Conservation (phyloP, 2,888 invertebrate genomes). For the Lithosia quadra region DNA sequence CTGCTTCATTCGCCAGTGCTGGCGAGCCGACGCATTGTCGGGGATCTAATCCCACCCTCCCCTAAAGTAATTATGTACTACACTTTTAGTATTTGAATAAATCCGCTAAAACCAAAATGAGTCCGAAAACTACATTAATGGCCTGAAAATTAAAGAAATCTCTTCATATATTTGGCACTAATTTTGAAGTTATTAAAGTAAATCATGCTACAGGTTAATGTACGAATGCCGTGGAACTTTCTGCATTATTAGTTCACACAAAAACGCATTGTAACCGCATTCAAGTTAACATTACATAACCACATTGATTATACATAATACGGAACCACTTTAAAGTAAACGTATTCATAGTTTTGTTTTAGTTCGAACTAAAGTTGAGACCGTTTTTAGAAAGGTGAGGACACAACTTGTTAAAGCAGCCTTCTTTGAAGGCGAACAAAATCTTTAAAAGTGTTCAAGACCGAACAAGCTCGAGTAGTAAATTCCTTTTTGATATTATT, state of each 20-base stretch:
- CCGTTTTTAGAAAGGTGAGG: not conserved
- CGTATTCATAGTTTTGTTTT: not conserved
- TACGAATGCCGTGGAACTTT: constrained; percentile 4
- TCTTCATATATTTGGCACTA: not conserved
- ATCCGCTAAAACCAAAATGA: not conserved
- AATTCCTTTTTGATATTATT: too few relatives aligned
- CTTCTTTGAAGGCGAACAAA: not conserved
- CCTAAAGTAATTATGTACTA: too few relatives aligned
- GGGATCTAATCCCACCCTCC: too few relatives aligned
- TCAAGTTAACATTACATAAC: constrained; percentile 2
- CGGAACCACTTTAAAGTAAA: not conserved
- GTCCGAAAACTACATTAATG: not conserved
- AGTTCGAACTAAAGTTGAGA: not conserved
- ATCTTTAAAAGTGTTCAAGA: not conserved
- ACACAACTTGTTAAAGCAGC: not conserved
- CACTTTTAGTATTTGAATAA: not conserved
- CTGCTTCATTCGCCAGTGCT: too few relatives aligned
- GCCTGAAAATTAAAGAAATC: not conserved
- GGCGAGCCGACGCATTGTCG: too few relatives aligned
- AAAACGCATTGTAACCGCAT: constrained; percentile 7
- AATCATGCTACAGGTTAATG: not conserved
- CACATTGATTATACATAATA: constrained; percentile 5
- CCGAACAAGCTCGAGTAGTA: not conserved
- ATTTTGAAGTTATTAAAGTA: not conserved
- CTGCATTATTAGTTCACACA: constrained; percentile 7